Evolutionary conservation across 2,888 invertebrate genomes (phyloP).

Genomic region (Pinctada fucata): DNA sequence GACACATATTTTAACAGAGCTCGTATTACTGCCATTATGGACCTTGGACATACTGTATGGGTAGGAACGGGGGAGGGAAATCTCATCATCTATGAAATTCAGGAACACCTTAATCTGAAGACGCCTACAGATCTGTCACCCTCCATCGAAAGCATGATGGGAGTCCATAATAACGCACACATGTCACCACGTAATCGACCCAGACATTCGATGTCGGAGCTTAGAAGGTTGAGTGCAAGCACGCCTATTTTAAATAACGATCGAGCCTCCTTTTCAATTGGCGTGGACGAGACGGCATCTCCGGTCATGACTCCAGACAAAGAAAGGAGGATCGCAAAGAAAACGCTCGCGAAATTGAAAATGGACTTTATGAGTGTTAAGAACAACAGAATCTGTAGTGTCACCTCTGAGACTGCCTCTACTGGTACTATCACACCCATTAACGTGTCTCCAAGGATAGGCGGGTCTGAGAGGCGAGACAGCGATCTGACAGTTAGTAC

Average conservation of each 20-base stretch:
- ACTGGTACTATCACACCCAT: conserved; percentile 34
- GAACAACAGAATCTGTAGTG: background rate
- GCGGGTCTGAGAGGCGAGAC: conserved; percentile 18
- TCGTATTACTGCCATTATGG: conserved; percentile 76
- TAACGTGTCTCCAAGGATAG: conserved; percentile 26
- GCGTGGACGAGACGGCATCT: conserved; percentile 7
- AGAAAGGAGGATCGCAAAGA: background rate
- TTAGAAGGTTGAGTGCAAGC: conserved; percentile 17
- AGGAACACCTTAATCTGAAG: conserved; percentile 53
- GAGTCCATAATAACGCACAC: background rate
- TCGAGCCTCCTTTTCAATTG: background rate
- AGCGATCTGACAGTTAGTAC: background rate
- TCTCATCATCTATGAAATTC: conserved; percentile 74
- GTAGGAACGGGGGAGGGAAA: conserved; percentile 79
- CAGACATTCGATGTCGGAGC: background rate
- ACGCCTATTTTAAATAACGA: background rate
- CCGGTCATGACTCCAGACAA: background rate
- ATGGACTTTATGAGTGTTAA: background rate
- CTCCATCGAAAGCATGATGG: conserved; percentile 44
- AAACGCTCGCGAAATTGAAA: background rate
- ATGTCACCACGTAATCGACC: background rate
- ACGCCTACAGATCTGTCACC: conserved; percentile 62
- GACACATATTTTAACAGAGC: conserved; percentile 74
- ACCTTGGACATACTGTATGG: conserved; percentile 76
- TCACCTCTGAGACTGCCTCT: conserved; percentile 28